Conservation (phyloP, 35 echinoderm and acorn worm species). For the Chiridota heheva region DNA sequence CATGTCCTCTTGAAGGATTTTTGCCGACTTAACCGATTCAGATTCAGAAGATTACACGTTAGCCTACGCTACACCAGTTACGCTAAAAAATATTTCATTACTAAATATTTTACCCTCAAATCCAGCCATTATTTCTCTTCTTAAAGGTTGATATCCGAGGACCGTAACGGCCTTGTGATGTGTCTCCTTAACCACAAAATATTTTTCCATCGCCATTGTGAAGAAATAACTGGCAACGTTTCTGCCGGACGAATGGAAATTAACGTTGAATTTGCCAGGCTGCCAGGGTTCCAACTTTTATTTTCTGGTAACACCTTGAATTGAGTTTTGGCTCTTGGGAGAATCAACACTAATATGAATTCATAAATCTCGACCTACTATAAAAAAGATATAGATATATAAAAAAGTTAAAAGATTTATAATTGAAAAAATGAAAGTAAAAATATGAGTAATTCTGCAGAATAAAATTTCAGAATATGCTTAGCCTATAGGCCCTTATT, state of each 20-base stretch:
- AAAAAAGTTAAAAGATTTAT: too few relatives aligned
- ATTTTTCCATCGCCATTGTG: constrained; percentile 98
- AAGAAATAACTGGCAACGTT: not conserved
- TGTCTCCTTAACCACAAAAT: constrained; percentile 84
- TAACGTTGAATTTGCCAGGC: not conserved
- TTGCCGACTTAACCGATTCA: not conserved
- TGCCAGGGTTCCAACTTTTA: not conserved
- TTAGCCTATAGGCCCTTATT: too few relatives aligned
- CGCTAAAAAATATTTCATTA: not conserved
- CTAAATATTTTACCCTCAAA: constrained; percentile 71
- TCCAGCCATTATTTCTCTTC: constrained; percentile 89
- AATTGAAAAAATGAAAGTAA: too few relatives aligned
- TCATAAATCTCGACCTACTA: too few relatives aligned
- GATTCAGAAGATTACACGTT: not conserved
- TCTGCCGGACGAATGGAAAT: not conserved
- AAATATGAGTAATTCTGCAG: too few relatives aligned
- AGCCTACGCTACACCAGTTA: not conserved
- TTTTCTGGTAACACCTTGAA: not conserved
- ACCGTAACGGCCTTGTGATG: constrained; percentile 80
- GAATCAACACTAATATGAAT: too few relatives aligned
- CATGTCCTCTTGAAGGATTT: too few relatives aligned
- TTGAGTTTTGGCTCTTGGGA: not conserved
- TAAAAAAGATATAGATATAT: too few relatives aligned
- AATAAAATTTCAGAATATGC: too few relatives aligned
- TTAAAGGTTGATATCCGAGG: constrained; percentile 78